phyloP scores from a whole-genome alignment of 1,140 invertebrate genomes.

The Phortica variegata region DNA sequence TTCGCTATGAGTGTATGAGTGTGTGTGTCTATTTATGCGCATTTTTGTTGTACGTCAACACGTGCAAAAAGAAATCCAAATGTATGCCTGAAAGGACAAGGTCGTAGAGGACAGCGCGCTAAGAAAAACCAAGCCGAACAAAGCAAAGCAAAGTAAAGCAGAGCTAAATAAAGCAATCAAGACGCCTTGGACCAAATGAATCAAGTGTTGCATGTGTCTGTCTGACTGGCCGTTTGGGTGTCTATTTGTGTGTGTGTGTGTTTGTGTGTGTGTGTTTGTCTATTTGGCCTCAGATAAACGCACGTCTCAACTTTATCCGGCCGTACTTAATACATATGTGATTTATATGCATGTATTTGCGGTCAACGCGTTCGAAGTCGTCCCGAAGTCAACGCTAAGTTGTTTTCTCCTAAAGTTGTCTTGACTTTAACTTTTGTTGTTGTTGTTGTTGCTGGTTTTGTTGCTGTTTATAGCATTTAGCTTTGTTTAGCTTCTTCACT shows the following conservation, averaged over 20 bases:
- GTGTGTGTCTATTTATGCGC: slow-evolving; percentile 11
- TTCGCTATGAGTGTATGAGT: slow-evolving; percentile 6
- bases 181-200: slow-evolving; percentile 46
- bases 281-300: too few species aligned
- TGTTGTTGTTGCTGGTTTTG: slow-evolving; percentile 19
- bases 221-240: slow-evolving; percentile 30
- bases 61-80: slow-evolving; percentile 41
- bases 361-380: slow-evolving; percentile 6
- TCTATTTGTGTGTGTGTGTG: slow-evolving; percentile 33
- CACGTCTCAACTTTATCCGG: slow-evolving; percentile 1
- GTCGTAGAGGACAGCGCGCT: too few species aligned
- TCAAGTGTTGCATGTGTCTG: slow-evolving; percentile 32
- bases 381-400: too few species aligned
- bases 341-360: slow-evolving; percentile 48
- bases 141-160: slow-evolving; percentile 1
- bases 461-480: slow-evolving; percentile 9
- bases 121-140: background rate
- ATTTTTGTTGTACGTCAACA: slow-evolving; percentile 31
- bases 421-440: slow-evolving; percentile 42
- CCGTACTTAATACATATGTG: slow-evolving; percentile 53
- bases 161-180: slow-evolving; percentile 12
- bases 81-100: background rate
- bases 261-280: slow-evolving; percentile 24
- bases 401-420: too few species aligned
- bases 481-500: background rate